These are phyloP conservation scores for Pomatostomus ruficeps DNA, from an alignment of 2,113 vertebrate genomes.

Conservation along the genomic window DNA sequence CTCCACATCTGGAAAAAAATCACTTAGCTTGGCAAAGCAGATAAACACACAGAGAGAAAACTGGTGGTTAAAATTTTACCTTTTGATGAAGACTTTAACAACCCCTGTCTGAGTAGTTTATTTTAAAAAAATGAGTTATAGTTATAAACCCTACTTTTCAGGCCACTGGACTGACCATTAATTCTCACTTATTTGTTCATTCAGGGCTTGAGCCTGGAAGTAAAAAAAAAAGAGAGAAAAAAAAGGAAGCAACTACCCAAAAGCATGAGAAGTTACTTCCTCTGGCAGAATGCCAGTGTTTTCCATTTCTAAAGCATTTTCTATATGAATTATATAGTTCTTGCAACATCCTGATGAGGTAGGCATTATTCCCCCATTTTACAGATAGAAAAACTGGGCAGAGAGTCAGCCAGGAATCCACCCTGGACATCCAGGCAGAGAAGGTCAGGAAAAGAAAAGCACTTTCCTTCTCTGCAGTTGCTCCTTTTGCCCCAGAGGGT, in stretches of 20 bases:
- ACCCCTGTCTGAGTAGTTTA: not conserved
- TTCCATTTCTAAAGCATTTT: not conserved
- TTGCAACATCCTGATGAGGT: constrained; percentile 46
- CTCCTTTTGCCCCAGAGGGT: not conserved
- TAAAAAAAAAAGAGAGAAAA: not conserved
- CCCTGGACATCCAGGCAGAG: not conserved
- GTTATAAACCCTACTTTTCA: not conserved
- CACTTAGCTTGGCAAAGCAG: constrained; percentile 15
- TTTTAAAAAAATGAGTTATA: not conserved
- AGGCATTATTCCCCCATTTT: constrained; percentile 28
- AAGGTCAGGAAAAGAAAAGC: not conserved
- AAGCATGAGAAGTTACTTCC: not conserved
- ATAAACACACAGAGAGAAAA: not conserved
- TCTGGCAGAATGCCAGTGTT: not conserved
- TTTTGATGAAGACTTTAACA: constrained; percentile 5
- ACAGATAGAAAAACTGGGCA: not conserved
- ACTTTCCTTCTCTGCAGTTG: not conserved
- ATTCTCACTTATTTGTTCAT: not conserved
- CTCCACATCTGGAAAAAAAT: not conserved
- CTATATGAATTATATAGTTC: not conserved
- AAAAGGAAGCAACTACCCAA: not conserved
- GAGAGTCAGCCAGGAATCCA: not conserved
- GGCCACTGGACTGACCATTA: not conserved
- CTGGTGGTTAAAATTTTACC: constrained; percentile 1
- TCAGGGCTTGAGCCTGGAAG: not conserved